These are phyloP conservation scores for Drosophila ironensis DNA, from an alignment of 1,140 invertebrate species.

Conservation along the genomic window DNA sequence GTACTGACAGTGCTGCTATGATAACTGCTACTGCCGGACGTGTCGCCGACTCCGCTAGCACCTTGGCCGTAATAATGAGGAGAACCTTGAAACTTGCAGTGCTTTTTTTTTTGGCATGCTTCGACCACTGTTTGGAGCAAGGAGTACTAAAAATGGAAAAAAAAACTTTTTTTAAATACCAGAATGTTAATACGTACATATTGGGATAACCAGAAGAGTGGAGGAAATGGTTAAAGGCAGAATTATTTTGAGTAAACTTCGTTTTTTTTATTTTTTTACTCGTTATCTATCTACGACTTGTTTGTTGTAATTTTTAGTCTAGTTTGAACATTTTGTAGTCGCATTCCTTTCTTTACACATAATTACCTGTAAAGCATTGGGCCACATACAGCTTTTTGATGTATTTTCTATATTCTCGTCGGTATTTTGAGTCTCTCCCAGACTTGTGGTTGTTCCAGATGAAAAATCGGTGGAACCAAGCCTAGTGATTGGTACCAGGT, in stretches of 20 bases:
- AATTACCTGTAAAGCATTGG: slow-evolving; percentile 78
- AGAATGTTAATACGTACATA: neutral
- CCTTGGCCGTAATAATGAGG: slow-evolving; percentile 89
- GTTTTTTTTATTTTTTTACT: too few species aligned
- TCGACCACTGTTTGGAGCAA: slow-evolving; percentile 96
- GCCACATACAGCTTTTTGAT: slow-evolving; percentile 78
- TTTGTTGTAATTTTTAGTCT: too few species aligned
- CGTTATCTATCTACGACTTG: too few species aligned
- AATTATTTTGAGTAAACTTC: too few species aligned
- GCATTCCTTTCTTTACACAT: neutral
- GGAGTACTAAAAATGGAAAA: slow-evolving; percentile 87
- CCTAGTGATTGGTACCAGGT: too few species aligned
- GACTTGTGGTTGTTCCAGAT: slow-evolving; percentile 1
- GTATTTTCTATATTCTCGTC: slow-evolving; percentile 39
- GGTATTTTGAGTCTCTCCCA: slow-evolving; percentile 1
- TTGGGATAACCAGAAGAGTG: neutral
- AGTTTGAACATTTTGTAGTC: too few species aligned
- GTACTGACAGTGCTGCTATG: slow-evolving; percentile 74
- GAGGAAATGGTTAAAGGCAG: too few species aligned
- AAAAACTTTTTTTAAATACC: neutral
- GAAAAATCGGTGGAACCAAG: slow-evolving; percentile 15
- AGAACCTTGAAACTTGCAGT: slow-evolving; percentile 93
- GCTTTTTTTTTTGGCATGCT: slow-evolving; percentile 93
- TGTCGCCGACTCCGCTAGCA: slow-evolving; percentile 70
- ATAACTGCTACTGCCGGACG: slow-evolving; percentile 73